Evolutionary conservation across 2,797 vertebrate species (phyloP), one percentile per base, ranked within the genome.

Genomic region (Sebastes trivittatus): DNA sequence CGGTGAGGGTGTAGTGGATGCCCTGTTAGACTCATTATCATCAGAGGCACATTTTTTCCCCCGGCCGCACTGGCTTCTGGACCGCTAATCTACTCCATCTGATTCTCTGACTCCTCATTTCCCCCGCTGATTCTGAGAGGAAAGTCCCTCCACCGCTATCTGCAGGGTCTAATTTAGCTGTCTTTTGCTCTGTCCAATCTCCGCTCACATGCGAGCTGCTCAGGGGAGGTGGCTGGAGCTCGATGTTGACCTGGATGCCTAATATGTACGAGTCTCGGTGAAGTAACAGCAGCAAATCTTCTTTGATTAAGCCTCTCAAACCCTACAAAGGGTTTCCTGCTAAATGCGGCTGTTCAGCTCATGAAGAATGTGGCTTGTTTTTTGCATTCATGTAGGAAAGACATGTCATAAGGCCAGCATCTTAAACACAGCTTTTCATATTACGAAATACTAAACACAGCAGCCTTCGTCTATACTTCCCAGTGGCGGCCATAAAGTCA

Each of bases 1-100:
- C 56, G 55, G 87, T 72, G 75, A 84, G 81, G 78, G 85, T 90
- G 87, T 67, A 86, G 90, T 74, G 72, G 91, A 94, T 87, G 86
- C 88, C 92, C 93, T 95, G 94, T 93, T 95, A 94, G 90, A 94
- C 77, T 91, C 93, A 96, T 95, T 95, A 95, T 94, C 88, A 93
- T 93, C 91, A 92, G 87, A 90, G 89, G 87, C 86, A 81, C 92
- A 93, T 94, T 93, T 90, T 90, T 89, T 87, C 64, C 61, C 54
- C 74, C 79, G 55, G 88, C 93, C 93, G 27, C 87, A 80, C 85
- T 93, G 93, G 92, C 92, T 92, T 93, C 91, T 85, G 89, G 63
- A 85, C 90, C 82, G 11, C 93, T 93, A 92, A 94, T 93, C 93
- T 89, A 79, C 87, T 92, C 90, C 89, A 92, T 93, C 92, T 91